Conservation (phyloP, 2,888 invertebrate genomes). For the Augochlorella aurata region DNA sequence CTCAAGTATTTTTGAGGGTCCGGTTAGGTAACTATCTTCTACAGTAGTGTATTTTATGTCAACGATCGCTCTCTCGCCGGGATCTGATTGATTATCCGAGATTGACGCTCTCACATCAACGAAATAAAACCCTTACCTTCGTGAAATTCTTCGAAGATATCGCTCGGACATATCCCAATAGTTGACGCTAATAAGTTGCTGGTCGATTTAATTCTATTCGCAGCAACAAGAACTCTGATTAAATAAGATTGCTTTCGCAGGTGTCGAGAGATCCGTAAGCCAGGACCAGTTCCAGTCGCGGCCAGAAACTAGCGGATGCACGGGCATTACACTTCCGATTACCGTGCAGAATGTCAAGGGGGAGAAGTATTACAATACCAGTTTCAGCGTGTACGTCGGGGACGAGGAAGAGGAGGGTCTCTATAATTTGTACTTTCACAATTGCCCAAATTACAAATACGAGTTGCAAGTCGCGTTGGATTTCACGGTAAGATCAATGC, state of each 20-base stretch:
- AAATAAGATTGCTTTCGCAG: conserved; percentile 48
- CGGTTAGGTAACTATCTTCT: conserved; percentile 69
- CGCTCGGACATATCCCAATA: too few relatives aligned
- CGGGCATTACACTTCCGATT: conserved; percentile 83
- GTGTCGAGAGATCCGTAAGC: conserved; percentile 46
- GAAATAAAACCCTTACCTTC: not conserved
- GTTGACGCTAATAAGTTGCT: too few relatives aligned
- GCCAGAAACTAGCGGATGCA: conserved; percentile 64
- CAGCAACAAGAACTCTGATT: not conserved
- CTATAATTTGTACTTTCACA: conserved; percentile 97
- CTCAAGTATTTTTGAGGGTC: conserved; percentile 71
- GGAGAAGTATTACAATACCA: conserved; percentile 86
- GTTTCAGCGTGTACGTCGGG: conserved; percentile 90
- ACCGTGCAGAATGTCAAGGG: conserved; percentile 83
- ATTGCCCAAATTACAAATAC: conserved; percentile 89
- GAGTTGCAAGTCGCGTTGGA: conserved; percentile 84
- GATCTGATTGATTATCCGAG: not conserved
- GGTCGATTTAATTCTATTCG: too few relatives aligned
- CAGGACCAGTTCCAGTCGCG: conserved; percentile 39
- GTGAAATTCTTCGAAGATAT: not conserved
- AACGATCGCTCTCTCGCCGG: conserved; percentile 17
- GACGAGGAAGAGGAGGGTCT: conserved; percentile 92
- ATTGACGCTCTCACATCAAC: not conserved
- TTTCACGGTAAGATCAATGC: conserved; percentile 86
- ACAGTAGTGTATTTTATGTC: conserved; percentile 44